Percentiles rank a stretch among this genome's conserved stretches.
phyloP scores from a whole-genome alignment of 2,113 vertebrate genomes.

The Macrotis lagotis region DNA sequence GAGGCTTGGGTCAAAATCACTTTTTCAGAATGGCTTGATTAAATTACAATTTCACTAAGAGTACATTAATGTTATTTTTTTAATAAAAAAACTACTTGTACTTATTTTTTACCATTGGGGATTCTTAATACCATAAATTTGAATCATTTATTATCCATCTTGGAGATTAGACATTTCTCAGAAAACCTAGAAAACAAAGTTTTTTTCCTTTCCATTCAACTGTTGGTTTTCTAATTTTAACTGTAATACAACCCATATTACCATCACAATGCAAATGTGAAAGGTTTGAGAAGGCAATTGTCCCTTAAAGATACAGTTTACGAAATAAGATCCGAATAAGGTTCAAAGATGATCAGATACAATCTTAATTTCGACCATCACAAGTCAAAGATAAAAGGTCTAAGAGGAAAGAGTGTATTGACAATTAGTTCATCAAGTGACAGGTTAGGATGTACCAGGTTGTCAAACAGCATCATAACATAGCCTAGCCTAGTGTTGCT shows the following conservation, averaged over 20 bases:
- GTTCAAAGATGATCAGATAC: no score
- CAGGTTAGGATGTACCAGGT: no score
- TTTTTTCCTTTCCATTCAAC: neutral
- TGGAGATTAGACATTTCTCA: neutral
- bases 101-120: neutral
- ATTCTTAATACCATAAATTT: neutral
- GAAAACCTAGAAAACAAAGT: neutral
- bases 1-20: neutral
- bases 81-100: neutral
- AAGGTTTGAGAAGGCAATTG: no score
- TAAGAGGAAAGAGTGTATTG: no score
- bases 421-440: no score
- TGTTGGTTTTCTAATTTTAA: neutral
- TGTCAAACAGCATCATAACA: no score
- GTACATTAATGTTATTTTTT: neutral
- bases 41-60: neutral
- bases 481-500: no score
- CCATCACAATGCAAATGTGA: no score
- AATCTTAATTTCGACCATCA: no score
- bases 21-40: neutral
- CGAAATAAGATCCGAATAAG: no score
- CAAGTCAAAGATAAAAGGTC: no score
- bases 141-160: neutral
- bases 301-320: no score
- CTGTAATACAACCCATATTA: conserved; percentile 27